A percentile compares a stretch with the other conserved stretches of the same genome.
These are phyloP conservation scores for Trichonephila clavata DNA, from an alignment of 1,140 invertebrate species.

Conservation along the genomic window DNA sequence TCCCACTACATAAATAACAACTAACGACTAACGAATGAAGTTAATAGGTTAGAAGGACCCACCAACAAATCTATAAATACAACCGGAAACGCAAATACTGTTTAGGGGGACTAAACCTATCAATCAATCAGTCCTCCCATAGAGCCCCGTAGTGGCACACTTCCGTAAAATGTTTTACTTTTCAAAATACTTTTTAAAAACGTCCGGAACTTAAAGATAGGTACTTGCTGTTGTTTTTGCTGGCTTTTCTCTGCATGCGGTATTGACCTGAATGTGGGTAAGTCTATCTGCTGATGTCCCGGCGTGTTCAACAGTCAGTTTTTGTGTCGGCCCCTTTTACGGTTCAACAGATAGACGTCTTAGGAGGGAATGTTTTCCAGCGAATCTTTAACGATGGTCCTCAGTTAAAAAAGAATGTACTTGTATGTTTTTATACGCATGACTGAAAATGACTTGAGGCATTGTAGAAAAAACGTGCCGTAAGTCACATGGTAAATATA, in stretches of 20 bases:
- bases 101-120: background rate
- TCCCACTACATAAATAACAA: background rate
- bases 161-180: slow-evolving; percentile 34
- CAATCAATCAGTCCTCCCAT: background rate
- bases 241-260: background rate
- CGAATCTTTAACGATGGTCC: background rate
- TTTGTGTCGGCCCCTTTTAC: slow-evolving; percentile 2
- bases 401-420: background rate
- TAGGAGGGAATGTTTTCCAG: background rate
- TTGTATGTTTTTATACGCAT: background rate
- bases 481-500: background rate
- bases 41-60: slow-evolving; percentile 14
- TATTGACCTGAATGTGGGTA: background rate
- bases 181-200: background rate
- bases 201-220: background rate
- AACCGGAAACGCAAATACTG: background rate
- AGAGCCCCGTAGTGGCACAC: background rate
- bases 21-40: background rate
- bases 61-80: slow-evolving; percentile 26
- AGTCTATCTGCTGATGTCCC: background rate
- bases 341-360: background rate
- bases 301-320: background rate
- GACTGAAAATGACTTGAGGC: background rate
- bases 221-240: background rate
- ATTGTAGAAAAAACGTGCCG: background rate